Conservation (phyloP, 2,797 vertebrate species). For the Urosaurus nigricauda region DNA sequence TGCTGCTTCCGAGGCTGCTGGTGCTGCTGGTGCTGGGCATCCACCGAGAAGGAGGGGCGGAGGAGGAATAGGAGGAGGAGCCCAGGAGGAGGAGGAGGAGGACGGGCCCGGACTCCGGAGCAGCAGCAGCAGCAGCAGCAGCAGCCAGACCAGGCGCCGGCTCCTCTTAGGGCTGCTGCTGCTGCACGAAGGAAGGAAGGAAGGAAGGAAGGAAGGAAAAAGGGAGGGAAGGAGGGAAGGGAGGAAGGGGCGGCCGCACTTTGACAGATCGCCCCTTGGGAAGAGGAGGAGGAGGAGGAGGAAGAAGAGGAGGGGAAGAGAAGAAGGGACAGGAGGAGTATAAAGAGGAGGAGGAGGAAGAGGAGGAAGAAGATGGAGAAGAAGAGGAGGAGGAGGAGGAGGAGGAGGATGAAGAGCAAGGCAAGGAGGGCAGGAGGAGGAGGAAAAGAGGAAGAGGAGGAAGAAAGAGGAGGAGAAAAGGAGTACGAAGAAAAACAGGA, state of each 20-base stretch:
- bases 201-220: neutral
- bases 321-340: slow-evolving; percentile 44
- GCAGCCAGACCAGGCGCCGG: too few species aligned
- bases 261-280: slow-evolving; percentile 81
- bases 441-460: too few species aligned
- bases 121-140: too few species aligned
- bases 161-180: slow-evolving; percentile 45
- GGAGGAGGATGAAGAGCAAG: too few species aligned
- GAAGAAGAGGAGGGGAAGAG: neutral
- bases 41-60: slow-evolving; percentile 83
- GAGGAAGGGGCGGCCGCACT: slow-evolving; percentile 71
- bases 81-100: slow-evolving; percentile 43
- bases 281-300: slow-evolving; percentile 55
- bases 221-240: slow-evolving; percentile 41
- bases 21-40: slow-evolving; percentile 75
- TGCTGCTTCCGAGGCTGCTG: slow-evolving; percentile 62
- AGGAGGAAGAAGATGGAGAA: neutral
- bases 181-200: slow-evolving; percentile 49
- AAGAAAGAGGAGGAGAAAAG: too few species aligned
- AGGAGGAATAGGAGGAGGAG: slow-evolving; percentile 63
- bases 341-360: slow-evolving; percentile 68
- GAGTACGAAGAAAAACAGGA: too few species aligned
- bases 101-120: too few species aligned
- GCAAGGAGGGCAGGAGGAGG: slow-evolving; percentile 66
- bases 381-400: neutral